Base-by-base conservation (phyloP, 2,113 vertebrate genomes). In the Psammodynastes pulverulentus region DNA sequence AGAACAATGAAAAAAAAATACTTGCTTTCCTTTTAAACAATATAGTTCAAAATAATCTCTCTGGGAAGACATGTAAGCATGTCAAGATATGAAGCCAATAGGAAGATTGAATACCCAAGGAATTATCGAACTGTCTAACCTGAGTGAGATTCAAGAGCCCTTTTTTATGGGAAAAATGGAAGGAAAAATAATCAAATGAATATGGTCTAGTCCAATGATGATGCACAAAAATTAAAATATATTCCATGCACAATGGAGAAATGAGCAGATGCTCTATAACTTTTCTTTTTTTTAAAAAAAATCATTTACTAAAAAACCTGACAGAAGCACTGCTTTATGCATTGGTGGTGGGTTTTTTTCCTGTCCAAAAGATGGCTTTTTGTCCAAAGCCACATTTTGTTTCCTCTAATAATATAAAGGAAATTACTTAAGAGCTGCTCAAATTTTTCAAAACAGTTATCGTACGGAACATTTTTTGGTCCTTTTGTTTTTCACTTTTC, bases 281-380 rank as follows among this genome's bases (percentile, higher is more conserved):
- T 79, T 79, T 79, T 90, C 88, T 96, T 94, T 95, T 3, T n/a
- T n/a, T n/a, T n/a, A n/a, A 1, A 88, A 88, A 58, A 53, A 95
- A 94, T 96, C 97, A 95, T 97, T 96, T 96, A 97, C 97, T 97
- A 98, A 96, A 92, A 96, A 92, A 95, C 96, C 96, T 93, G 97
- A 97, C 96, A 97, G 97, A 97, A 97, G 97, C 97, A 98, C 96
- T 89, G 89, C 95, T 97, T 96, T 96, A 95, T 89, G 91, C 26
- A 84, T 95, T 94, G 93, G 23, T 26, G 93, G 2, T 56, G 51
- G 2, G 4, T 93, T 79, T 90, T 95, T 95, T 79, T 94, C 88
- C 91, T 96, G 54, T 94, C 95, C 97, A 96, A 97, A 96, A 97
- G 94, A 94, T 95, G 94, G 96, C 91, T 93, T 96, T 96, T 95